These are phyloP conservation scores for Oxycera nigricornis DNA, from an alignment of 2,888 invertebrate species.

Conservation along the genomic window DNA sequence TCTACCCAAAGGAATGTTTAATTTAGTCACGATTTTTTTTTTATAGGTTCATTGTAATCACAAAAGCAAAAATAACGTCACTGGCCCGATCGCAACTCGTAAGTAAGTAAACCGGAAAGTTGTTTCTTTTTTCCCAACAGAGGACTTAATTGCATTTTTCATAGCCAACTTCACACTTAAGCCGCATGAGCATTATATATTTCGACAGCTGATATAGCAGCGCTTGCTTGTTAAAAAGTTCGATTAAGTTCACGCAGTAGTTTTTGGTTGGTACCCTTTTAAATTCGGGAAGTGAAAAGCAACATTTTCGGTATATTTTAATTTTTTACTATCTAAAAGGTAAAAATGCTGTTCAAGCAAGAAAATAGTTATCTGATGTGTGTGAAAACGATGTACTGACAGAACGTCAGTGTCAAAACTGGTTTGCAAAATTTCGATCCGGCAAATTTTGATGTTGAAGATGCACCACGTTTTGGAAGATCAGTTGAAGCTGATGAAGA, in stretches of 20 bases:
- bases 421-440: slow-evolving; percentile 50
- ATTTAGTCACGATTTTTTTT: too few species aligned
- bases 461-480: too few species aligned
- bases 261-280: too few species aligned
- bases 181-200: slow-evolving; percentile 32
- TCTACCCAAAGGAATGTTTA: too few species aligned
- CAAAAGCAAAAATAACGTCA: too few species aligned
- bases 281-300: slow-evolving; percentile 12
- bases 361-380: slow-evolving; percentile 45
- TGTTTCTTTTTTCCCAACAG: too few species aligned
- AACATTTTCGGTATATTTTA: slow-evolving; percentile 46
- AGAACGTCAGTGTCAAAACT: too few species aligned
- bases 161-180: slow-evolving; percentile 2
- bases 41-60: too few species aligned
- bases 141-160: neutral
- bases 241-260: neutral
- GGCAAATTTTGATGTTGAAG: slow-evolving; percentile 48
- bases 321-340: slow-evolving; percentile 44
- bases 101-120: too few species aligned
- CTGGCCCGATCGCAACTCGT: too few species aligned
- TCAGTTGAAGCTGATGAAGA: too few species aligned
- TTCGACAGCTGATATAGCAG: slow-evolving; percentile 32
- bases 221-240: neutral
- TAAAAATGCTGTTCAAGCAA: slow-evolving; percentile 42
- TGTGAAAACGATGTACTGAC: slow-evolving; percentile 48